phyloP scores from a whole-genome alignment of 2,113 vertebrate genomes.

The Phyllopteryx taeniolatus region DNA sequence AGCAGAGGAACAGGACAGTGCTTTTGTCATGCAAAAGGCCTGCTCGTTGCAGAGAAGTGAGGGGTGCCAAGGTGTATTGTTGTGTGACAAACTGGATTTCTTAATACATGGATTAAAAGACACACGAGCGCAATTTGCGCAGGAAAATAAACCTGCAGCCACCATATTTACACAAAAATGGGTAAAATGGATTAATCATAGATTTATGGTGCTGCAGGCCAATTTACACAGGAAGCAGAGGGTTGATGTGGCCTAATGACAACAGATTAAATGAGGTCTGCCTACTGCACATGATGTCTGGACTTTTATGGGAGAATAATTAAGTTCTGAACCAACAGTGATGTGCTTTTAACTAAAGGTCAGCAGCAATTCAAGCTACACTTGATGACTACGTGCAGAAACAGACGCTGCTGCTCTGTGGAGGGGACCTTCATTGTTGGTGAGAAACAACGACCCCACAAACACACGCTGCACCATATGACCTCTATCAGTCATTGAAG shows the following conservation, averaged over 20 bases:
- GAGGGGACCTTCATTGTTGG: slow-evolving; percentile 65
- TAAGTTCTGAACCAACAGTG: slow-evolving; percentile 60
- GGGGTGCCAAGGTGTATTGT: slow-evolving; percentile 67
- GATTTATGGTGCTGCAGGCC: slow-evolving; percentile 23
- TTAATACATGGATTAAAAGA: slow-evolving; percentile 52
- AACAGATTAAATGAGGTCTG: slow-evolving; percentile 51
- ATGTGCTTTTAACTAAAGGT: slow-evolving; percentile 69
- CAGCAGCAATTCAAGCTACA: slow-evolving; percentile 49
- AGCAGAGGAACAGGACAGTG: slow-evolving; percentile 53
- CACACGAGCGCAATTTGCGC: slow-evolving; percentile 35
- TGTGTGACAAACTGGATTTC: slow-evolving; percentile 65
- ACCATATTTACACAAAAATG: slow-evolving; percentile 22
- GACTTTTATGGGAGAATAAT: slow-evolving; percentile 64
- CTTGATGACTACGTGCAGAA: slow-evolving; percentile 68
- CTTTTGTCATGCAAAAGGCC: slow-evolving; percentile 73
- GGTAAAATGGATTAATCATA: slow-evolving; percentile 25
- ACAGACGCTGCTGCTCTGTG: slow-evolving; percentile 62
- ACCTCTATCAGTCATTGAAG: slow-evolving; percentile 39
- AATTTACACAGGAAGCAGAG: slow-evolving; percentile 30
- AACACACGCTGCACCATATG: slow-evolving; percentile 35
- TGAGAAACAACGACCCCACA: slow-evolving; percentile 56
- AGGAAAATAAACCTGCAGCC: slow-evolving; percentile 32
- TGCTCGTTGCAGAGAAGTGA: slow-evolving; percentile 63
- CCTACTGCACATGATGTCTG: slow-evolving; percentile 49
- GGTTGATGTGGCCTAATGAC: slow-evolving; percentile 53